Conservation (phyloP, 2,797 vertebrate species). For the Acipenser oxyrinchus region DNA sequence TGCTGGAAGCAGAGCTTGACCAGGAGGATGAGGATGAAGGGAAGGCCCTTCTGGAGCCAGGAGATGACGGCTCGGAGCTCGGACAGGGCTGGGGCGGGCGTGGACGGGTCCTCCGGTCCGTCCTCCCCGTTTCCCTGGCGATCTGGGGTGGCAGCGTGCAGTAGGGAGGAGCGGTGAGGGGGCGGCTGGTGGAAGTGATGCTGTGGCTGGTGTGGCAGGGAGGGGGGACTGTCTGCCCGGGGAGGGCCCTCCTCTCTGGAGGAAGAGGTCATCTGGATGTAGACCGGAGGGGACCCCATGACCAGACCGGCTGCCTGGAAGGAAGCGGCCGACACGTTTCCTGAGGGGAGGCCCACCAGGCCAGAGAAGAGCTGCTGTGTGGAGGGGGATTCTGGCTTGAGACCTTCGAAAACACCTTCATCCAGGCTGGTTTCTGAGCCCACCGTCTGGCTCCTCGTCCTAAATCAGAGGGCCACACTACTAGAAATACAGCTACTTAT, state of each 20-base stretch:
- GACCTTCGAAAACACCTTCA: constrained; percentile 85
- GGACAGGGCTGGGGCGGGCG: constrained; percentile 82
- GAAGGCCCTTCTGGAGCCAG: constrained; percentile 94
- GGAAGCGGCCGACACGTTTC: constrained; percentile 65
- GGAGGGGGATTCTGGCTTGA: constrained; percentile 78
- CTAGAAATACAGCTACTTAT: too few species aligned
- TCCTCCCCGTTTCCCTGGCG: constrained; percentile 75
- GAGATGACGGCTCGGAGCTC: constrained; percentile 83
- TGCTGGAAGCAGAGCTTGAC: constrained; percentile 96
- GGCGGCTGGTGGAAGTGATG: constrained; percentile 74
- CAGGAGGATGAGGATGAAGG: constrained; percentile 91
- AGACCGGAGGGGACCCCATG: constrained; percentile 78
- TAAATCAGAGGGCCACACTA: constrained; percentile 26
- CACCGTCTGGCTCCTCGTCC: constrained; percentile 82
- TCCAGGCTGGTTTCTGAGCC: constrained; percentile 84
- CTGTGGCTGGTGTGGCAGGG: constrained; percentile 66
- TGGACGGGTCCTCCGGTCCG: constrained; percentile 65
- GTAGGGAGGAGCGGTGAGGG: constrained; percentile 78
- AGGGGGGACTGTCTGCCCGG: constrained; percentile 62
- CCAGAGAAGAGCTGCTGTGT: constrained; percentile 86
- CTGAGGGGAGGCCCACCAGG: constrained; percentile 72
- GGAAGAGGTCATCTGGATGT: constrained; percentile 82
- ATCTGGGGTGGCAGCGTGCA: constrained; percentile 74
- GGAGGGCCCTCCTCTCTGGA: constrained; percentile 72
- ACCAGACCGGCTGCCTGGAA: constrained; percentile 84